phyloP scores from a whole-genome alignment of 2,888 invertebrate species.

The Anthoptus insignis region DNA sequence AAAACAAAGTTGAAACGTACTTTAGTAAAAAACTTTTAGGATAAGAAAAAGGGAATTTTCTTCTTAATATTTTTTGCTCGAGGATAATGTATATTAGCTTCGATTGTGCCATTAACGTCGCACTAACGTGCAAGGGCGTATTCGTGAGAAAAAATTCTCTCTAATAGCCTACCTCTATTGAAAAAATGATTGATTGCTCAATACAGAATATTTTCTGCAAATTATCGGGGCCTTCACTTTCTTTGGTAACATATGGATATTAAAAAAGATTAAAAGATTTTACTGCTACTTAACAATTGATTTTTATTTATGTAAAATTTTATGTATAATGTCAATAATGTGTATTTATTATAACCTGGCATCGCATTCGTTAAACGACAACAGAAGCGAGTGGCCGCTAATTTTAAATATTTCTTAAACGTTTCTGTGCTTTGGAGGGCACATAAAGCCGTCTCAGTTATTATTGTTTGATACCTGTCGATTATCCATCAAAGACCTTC shows the following conservation, averaged over 20 bases:
- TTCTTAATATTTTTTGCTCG: conserved; percentile 27
- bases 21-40: conserved; percentile 31
- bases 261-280: not conserved
- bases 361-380: no score
- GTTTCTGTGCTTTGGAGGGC: no score
- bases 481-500: no score
- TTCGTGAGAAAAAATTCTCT: conserved; percentile 31
- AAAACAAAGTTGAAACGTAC: conserved; percentile 23
- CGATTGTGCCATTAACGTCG: conserved; percentile 45
- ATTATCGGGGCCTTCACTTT: not conserved
- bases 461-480: no score
- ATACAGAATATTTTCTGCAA: conserved; percentile 28
- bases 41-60: conserved; percentile 28
- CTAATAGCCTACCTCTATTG: conserved; percentile 37
- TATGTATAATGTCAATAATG: no score
- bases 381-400: no score
- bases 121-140: conserved; percentile 39
- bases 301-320: no score
- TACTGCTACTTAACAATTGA: not conserved
- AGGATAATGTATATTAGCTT: conserved; percentile 45
- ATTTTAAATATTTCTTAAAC: no score
- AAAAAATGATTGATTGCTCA: conserved; percentile 34
- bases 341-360: no score
- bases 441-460: no score
- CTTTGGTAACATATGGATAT: not conserved